Evolutionary conservation across 2,888 invertebrate genomes (phyloP).

Genomic region (Cryptus armator): DNA sequence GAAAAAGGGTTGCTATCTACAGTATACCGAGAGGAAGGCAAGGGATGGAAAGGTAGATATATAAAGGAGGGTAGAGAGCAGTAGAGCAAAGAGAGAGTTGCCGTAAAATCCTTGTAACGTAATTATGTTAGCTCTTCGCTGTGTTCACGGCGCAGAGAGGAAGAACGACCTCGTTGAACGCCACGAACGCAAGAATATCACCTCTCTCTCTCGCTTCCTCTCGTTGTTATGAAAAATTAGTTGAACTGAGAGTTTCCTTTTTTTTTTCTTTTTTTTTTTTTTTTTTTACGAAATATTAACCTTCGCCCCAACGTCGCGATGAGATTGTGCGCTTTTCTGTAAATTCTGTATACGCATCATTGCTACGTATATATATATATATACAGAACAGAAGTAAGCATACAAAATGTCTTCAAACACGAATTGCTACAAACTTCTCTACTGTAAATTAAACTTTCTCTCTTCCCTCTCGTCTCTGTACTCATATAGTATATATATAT

Average conservation of each 20-base stretch:
- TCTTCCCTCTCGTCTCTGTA: neutral
- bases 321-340: constrained; percentile 54
- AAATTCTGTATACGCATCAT: constrained; percentile 29
- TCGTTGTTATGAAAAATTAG: constrained; percentile 60
- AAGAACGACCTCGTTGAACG: constrained; percentile 42
- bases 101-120: constrained; percentile 74
- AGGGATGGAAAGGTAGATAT: constrained; percentile 43
- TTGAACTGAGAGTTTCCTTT: constrained; percentile 46
- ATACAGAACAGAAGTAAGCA: neutral
- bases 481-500: constrained; percentile 16
- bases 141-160: constrained; percentile 46
- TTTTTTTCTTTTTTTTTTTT: neutral
- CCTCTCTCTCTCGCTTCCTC: constrained; percentile 43
- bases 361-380: neutral
- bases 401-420: constrained; percentile 29
- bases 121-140: constrained; percentile 67
- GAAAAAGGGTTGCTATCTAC: constrained; percentile 66
- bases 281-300: constrained; percentile 55
- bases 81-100: constrained; percentile 67
- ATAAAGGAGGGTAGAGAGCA: constrained; percentile 53
- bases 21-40: constrained; percentile 45
- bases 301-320: constrained; percentile 37
- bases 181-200: constrained; percentile 31
- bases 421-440: constrained; percentile 57
- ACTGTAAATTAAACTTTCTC: constrained; percentile 59